Percentiles rank a stretch among this genome's conserved stretches.
phyloP scores from a whole-genome alignment of 2,888 invertebrate species.

The Priocnemis perturbator region DNA sequence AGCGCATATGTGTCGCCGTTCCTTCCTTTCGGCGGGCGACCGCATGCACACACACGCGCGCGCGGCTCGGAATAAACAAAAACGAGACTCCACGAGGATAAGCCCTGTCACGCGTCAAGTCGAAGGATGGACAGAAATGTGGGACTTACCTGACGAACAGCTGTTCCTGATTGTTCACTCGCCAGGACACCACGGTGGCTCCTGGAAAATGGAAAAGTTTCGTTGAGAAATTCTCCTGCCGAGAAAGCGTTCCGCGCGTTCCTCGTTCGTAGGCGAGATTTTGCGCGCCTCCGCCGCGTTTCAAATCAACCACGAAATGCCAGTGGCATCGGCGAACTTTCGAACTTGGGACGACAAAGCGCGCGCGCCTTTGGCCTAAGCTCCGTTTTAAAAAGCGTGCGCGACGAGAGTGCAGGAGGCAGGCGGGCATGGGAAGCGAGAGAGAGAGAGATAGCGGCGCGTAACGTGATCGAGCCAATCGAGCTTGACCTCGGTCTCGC shows the following conservation, averaged over 20 bases:
- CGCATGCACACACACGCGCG: no score
- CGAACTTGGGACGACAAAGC: no score
- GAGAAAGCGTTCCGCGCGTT: not conserved
- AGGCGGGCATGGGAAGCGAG: no score
- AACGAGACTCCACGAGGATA: not conserved
- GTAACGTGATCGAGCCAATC: not conserved
- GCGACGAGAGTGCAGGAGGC: no score
- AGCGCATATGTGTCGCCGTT: no score
- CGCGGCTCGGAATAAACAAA: no score
- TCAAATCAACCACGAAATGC: not conserved
- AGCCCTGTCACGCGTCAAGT: not conserved
- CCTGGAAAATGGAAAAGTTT: slow-evolving; percentile 80
- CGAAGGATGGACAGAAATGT: not conserved
- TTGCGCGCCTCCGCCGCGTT: slow-evolving; percentile 1
- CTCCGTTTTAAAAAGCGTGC: not conserved
- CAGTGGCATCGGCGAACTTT: no score
- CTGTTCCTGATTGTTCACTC: slow-evolving; percentile 96
- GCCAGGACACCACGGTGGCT: slow-evolving; percentile 97
- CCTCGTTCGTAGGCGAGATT: no score
- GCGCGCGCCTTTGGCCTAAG: no score
- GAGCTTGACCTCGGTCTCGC: not conserved
- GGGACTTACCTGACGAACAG: slow-evolving; percentile 94
- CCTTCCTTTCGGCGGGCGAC: no score
- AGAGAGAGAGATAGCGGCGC: not conserved
- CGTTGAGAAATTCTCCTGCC: slow-evolving; percentile 36